A percentile compares a stretch with the other conserved stretches of the same genome.
Conservation (phyloP, 2,113 vertebrate species). For the Platysteira castanea region DNA sequence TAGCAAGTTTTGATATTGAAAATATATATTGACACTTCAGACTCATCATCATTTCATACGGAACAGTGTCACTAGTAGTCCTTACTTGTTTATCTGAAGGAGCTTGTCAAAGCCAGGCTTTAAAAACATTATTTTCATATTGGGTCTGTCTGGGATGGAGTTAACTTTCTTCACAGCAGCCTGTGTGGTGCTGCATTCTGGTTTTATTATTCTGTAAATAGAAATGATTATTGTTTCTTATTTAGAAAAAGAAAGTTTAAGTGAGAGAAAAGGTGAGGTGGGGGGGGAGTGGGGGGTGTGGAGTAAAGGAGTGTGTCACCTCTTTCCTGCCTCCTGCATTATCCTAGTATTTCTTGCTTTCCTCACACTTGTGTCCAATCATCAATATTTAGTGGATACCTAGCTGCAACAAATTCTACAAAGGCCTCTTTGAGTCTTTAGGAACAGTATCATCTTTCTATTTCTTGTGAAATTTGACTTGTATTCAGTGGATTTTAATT, state of each 20-base stretch:
- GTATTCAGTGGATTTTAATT: background rate
- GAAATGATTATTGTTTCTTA: background rate
- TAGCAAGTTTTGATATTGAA: background rate
- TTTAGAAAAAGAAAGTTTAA: background rate
- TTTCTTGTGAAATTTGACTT: background rate
- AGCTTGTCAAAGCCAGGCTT: background rate
- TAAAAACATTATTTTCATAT: background rate
- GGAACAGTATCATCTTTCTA: background rate
- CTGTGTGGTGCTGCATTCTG: too few species aligned
- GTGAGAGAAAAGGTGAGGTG: background rate
- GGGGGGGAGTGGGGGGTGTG: fast-evolving
- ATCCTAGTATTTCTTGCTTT: background rate
- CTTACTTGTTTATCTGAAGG: background rate
- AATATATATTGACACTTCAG: background rate
- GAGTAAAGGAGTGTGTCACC: background rate
- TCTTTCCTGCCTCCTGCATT: background rate
- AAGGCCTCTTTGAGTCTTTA: background rate
- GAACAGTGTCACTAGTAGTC: background rate
- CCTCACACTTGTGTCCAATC: background rate
- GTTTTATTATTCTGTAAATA: background rate
- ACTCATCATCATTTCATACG: background rate
- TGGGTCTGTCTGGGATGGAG: background rate
- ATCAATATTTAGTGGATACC: background rate
- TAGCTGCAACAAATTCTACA: background rate
- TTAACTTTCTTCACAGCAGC: background rate